These are phyloP conservation scores for Chelonus insularis DNA, from an alignment of 1,140 invertebrate genomes.

Conservation along the genomic window DNA sequence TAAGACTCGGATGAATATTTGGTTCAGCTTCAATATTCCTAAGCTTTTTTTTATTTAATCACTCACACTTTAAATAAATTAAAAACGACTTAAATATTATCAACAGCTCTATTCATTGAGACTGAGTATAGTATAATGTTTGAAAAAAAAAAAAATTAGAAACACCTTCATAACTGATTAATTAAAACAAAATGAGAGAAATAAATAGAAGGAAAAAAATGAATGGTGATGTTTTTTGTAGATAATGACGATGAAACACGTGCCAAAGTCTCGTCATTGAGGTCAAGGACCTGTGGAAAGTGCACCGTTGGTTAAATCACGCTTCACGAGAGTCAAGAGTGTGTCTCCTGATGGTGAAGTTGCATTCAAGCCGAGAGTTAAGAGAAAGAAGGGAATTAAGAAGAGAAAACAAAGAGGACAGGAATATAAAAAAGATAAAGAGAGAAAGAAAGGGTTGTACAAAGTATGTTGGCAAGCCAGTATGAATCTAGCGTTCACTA, in stretches of 20 bases:
- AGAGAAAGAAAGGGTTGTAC: conserved; percentile 1
- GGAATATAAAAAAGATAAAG: neutral
- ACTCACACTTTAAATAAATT: too few relatives aligned
- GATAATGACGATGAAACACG: conserved; percentile 16
- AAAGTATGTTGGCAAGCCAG: conserved; percentile 1
- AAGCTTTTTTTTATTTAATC: too few relatives aligned
- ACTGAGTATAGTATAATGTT: too few relatives aligned
- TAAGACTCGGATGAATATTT: too few relatives aligned
- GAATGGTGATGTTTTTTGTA: neutral
- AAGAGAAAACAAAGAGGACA: conserved; percentile 20
- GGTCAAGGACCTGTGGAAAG: conserved; percentile 22
- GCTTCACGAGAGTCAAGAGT: conserved; percentile 17
- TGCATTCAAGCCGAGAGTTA: neutral
- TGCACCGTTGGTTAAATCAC: conserved; percentile 28
- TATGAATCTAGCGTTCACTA: neutral
- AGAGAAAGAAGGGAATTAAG: conserved; percentile 22
- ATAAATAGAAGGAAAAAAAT: too few relatives aligned
- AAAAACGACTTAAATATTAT: too few relatives aligned
- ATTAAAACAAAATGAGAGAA: too few relatives aligned
- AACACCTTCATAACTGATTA: too few relatives aligned
- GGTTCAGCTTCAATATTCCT: too few relatives aligned
- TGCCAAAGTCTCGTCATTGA: conserved; percentile 16
- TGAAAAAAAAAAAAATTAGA: too few relatives aligned
- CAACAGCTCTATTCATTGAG: too few relatives aligned
- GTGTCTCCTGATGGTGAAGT: neutral